These are phyloP conservation scores for Maniola hyperantus DNA, from an alignment of 2,888 invertebrate genomes.

Conservation along the genomic window DNA sequence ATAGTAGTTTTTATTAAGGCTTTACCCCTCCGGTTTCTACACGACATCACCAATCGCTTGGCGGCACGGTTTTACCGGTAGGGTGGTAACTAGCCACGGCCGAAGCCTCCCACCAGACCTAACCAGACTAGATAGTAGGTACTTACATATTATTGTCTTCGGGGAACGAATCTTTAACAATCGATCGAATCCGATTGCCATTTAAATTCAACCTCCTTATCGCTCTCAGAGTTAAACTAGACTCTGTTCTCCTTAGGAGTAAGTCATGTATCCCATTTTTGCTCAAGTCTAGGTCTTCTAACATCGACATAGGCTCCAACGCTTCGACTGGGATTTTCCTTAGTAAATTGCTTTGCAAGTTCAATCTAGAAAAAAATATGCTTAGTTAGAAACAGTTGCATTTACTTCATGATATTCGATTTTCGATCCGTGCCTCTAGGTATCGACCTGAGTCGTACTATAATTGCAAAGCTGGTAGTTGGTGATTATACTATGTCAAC, in stretches of 20 bases:
- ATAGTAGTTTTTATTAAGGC: too few species aligned
- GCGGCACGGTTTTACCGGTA: too few species aligned
- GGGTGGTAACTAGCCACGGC: too few species aligned
- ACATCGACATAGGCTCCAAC: constrained; percentile 58
- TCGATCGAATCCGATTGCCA: constrained; percentile 72
- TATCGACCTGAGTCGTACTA: too few species aligned
- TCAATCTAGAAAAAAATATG: constrained; percentile 47
- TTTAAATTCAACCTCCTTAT: constrained; percentile 74
- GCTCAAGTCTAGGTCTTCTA: constrained; percentile 76
- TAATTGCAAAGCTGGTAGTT: too few species aligned
- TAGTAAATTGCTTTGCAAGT: constrained; percentile 74
- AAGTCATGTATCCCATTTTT: constrained; percentile 71
- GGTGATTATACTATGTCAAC: too few species aligned
- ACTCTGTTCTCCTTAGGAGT: constrained; percentile 59
- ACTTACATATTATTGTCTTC: constrained; percentile 71
- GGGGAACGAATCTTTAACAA: constrained; percentile 70
- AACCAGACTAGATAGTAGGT: too few species aligned
- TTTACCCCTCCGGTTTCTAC: too few species aligned
- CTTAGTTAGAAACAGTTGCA: not conserved
- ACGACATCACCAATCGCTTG: too few species aligned
- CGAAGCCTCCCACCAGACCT: too few species aligned
- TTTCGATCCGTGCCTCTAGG: not conserved
- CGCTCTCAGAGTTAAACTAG: constrained; percentile 52
- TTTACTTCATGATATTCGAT: too few species aligned
- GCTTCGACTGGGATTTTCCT: constrained; percentile 67